Percentiles rank a stretch among this genome's conserved stretches.
phyloP scores from a whole-genome alignment of 1,140 invertebrate species.

The Drosophila mauritiana region DNA sequence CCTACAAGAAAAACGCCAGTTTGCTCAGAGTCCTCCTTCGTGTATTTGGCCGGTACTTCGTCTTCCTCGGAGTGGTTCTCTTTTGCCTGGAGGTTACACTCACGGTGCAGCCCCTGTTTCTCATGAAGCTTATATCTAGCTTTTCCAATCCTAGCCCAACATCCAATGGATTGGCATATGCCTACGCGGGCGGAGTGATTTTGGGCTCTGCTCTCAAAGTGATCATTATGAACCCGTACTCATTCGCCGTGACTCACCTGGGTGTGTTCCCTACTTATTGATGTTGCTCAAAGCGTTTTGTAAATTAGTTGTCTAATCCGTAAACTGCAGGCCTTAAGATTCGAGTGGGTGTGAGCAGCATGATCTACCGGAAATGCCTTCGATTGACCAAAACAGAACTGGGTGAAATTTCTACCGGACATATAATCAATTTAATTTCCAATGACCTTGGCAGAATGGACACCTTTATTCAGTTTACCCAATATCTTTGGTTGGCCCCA shows the following conservation, averaged over 20 bases:
- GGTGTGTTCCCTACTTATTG: conserved; percentile 81
- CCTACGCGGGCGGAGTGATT: conserved; percentile 89
- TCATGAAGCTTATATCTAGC: conserved; percentile 90
- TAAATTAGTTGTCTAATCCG: background rate
- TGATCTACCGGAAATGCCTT: conserved; percentile 92
- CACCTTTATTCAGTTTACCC: conserved; percentile 88
- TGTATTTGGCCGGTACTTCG: conserved; percentile 70
- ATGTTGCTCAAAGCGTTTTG: too few species aligned
- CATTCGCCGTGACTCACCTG: conserved; percentile 90
- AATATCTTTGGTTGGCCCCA: conserved; percentile 93
- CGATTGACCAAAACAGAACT: conserved; percentile 89
- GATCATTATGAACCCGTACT: conserved; percentile 91
- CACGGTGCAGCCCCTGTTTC: conserved; percentile 89
- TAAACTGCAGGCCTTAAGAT: conserved; percentile 87
- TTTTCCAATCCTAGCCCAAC: conserved; percentile 77
- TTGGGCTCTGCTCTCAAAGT: conserved; percentile 89
- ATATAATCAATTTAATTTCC: conserved; percentile 96
- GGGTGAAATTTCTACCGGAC: conserved; percentile 91
- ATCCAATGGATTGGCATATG: conserved; percentile 86
- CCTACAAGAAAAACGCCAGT: conserved; percentile 55
- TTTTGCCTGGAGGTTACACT: conserved; percentile 66
- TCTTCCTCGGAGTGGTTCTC: conserved; percentile 60
- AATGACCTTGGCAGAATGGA: conserved; percentile 94
- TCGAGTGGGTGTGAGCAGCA: conserved; percentile 90
- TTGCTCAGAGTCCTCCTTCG: conserved; percentile 52